These are phyloP conservation scores for Dexiosoma caninum DNA, from an alignment of 2,888 invertebrate genomes.

Conservation along the genomic window DNA sequence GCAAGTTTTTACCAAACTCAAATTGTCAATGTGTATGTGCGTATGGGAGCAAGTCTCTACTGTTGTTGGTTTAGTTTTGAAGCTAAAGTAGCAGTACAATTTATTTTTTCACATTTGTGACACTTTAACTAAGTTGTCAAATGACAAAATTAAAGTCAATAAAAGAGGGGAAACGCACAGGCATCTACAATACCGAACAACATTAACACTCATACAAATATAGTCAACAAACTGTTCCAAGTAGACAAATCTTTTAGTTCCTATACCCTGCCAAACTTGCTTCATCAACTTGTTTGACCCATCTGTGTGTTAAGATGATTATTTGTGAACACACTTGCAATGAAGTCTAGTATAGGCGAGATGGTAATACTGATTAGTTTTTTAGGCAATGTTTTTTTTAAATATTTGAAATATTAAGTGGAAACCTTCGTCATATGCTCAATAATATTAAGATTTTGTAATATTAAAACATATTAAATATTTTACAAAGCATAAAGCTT, in stretches of 20 bases:
- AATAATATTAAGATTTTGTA: too few relatives aligned
- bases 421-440: too few relatives aligned
- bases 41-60: too few relatives aligned
- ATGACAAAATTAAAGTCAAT: slow-evolving; percentile 42
- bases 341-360: too few relatives aligned
- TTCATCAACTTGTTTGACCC: neutral
- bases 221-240: neutral
- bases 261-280: neutral
- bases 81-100: slow-evolving; percentile 32
- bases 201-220: neutral
- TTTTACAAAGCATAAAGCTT: too few relatives aligned
- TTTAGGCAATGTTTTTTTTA: too few relatives aligned
- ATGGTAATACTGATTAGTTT: too few relatives aligned
- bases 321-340: neutral
- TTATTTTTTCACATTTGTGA: slow-evolving; percentile 54
- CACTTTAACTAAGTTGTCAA: slow-evolving; percentile 58
- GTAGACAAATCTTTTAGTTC: neutral
- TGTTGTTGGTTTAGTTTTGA: neutral
- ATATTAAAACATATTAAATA: too few relatives aligned
- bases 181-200: neutral
- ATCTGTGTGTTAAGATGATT: too few relatives aligned
- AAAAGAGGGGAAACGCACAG: neutral
- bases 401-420: too few relatives aligned
- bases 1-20: too few relatives aligned
- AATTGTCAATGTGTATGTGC: too few relatives aligned